Percentiles rank a stretch among this genome's conserved stretches.
phyloP scores from a whole-genome alignment of 2,888 invertebrate species.

The Cetonia aurata region DNA sequence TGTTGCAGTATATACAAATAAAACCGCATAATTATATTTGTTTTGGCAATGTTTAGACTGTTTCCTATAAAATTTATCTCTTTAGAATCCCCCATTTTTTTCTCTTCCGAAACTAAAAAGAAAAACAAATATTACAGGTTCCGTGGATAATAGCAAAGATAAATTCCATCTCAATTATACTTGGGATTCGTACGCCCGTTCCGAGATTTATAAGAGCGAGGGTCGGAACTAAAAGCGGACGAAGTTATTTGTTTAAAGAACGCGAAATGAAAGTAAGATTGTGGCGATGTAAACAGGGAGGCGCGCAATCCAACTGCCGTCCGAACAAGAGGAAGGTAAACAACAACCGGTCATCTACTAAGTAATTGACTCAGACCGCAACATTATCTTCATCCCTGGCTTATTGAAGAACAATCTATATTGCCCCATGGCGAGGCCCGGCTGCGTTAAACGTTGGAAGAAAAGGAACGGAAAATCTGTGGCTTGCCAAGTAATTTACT shows the following conservation, averaged over 20 bases:
- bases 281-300: constrained; percentile 58
- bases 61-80: constrained; percentile 21
- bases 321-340: constrained; percentile 61
- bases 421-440: background rate
- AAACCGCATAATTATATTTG: background rate
- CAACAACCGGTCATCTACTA: constrained; percentile 64
- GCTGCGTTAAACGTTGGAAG: constrained; percentile 16
- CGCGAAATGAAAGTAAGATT: constrained; percentile 58
- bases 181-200: constrained; percentile 44
- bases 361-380: constrained; percentile 63
- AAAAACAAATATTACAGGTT: constrained; percentile 36
- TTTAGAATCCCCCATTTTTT: constrained; percentile 25
- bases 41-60: background rate
- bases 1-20: background rate
- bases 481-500: background rate
- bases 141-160: constrained; percentile 37
- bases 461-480: constrained; percentile 10
- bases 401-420: constrained; percentile 37
- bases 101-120: constrained; percentile 30
- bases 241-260: constrained; percentile 60
- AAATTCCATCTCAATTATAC: constrained; percentile 51
- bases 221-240: constrained; percentile 43
- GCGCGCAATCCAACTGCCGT: constrained; percentile 26
- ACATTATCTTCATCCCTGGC: constrained; percentile 42
- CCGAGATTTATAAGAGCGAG: constrained; percentile 52